phyloP scores from a whole-genome alignment of 2,797 vertebrate species.

The Rhynchotus rufescens region DNA sequence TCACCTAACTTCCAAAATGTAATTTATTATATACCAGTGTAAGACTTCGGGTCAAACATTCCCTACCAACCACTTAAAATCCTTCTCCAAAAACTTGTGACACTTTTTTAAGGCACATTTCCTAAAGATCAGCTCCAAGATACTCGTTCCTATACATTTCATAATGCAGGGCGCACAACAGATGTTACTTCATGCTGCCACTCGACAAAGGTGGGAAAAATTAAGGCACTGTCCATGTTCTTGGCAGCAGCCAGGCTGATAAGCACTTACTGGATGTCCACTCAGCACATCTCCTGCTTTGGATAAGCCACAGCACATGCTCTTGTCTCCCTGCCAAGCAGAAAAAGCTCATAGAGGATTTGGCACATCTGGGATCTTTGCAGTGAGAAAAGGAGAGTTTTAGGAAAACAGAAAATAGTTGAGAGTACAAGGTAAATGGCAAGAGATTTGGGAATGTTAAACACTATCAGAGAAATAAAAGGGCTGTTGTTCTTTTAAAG shows the following conservation, averaged over 20 bases:
- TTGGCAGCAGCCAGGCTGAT: neutral
- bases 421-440: neutral
- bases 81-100: neutral
- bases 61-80: neutral
- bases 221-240: neutral
- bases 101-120: neutral
- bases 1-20: neutral
- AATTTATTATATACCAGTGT: neutral
- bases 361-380: neutral
- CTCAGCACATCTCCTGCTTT: neutral
- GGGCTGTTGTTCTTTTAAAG: neutral
- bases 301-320: neutral
- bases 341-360: neutral
- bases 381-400: neutral
- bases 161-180: neutral
- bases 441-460: neutral
- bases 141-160: neutral
- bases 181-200: neutral
- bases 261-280: neutral
- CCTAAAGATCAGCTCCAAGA: neutral
- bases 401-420: neutral
- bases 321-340: neutral
- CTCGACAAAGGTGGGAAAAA: constrained; percentile 5
- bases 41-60: neutral
- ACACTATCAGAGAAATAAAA: neutral